Evolutionary conservation across 2,797 vertebrate species (phyloP).

Genomic region (Gallinago nigripennis): DNA sequence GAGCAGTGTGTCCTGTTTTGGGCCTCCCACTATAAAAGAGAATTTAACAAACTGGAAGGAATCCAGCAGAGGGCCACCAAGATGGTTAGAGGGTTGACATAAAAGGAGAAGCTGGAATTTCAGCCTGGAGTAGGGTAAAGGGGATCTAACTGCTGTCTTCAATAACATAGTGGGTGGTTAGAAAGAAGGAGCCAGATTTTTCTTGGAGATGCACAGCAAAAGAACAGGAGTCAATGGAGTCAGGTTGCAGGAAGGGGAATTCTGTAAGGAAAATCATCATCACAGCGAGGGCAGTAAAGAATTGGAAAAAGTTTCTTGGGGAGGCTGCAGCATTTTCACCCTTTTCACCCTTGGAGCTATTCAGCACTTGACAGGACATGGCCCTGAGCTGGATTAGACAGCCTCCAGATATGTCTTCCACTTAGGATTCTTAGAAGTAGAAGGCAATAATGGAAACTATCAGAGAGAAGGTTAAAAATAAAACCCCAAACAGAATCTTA

Average conservation of each 20-base stretch:
- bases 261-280: neutral
- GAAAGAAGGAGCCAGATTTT: neutral
- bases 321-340: neutral
- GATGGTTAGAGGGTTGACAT: neutral
- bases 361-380: neutral
- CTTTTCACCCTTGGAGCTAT: neutral
- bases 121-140: neutral
- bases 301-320: neutral
- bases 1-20: neutral
- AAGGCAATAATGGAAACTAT: neutral
- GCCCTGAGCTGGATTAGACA: neutral
- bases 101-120: neutral
- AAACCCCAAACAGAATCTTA: neutral
- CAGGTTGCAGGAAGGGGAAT: neutral
- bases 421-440: neutral
- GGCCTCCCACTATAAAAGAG: neutral
- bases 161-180: neutral
- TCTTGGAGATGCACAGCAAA: neutral
- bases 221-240: neutral
- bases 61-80: neutral
- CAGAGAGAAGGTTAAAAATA: neutral
- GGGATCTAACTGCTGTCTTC: neutral
- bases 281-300: neutral
- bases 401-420: neutral
- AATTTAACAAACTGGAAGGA: neutral